Evolutionary conservation across 2,888 invertebrate genomes (phyloP), one percentile per base, ranked within the genome.

Genomic region (Trichacis sp.): DNA sequence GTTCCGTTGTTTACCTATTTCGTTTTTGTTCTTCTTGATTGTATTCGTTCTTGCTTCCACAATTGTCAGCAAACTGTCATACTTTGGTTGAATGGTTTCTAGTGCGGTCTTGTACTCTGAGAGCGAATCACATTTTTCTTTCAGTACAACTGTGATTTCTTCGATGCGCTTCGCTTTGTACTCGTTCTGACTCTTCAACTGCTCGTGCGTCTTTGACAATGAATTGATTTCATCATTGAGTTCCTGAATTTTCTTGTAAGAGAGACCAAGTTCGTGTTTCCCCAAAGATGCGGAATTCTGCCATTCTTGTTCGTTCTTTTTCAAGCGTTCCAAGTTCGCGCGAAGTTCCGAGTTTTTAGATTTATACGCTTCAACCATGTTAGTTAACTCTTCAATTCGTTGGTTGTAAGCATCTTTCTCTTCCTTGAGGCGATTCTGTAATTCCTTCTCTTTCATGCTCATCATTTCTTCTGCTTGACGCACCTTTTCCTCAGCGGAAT

Each of bases 191-290:
- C 66, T 59, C 70, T 80, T 86, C 33, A 87, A 69, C 46, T 78
- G 84, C 1, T 85, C 83, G 58, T 85, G 83, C 1, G 79, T 68
- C 8, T 73, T 68, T 2, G 79, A 77, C 24, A 85, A 81, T 12
- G 85, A 82, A 45, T 83, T 84, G 0, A 86, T 78, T 73, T 87
- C 84, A 17, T 76, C 78, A 30, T 85, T 83, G 19, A 87, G 68
- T 52, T 84, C 84, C 1, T 74, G 71, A 42, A 85, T 81, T 60
- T 85, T 85, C 5, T 80, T 75, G 61, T 78, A 79, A 14, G 85
- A 80, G 8, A 77, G 83, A 4, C 78, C 77, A 36, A 78, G 74
- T 38, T 87, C 86, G 51, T 79, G 84, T 0, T 56, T 63, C 33
- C 77, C 80, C 12, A 74, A 53, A 8, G 78, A 75, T 1, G 79